Conservation (phyloP, 2,113 vertebrate species). For the Limnothrissa miodon region DNA sequence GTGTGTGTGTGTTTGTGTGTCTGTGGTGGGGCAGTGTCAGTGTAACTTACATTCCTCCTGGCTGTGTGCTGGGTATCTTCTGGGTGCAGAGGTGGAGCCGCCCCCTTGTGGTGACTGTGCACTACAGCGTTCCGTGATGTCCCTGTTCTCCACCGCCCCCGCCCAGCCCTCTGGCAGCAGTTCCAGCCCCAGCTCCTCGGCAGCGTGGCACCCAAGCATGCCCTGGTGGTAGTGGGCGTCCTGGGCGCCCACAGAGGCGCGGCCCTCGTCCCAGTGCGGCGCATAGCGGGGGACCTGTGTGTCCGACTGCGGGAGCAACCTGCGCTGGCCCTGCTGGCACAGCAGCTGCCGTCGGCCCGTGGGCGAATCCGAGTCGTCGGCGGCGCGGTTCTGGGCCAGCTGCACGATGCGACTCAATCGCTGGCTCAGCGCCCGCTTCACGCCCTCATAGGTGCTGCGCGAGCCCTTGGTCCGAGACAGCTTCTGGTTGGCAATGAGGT, state of each 20-base stretch:
- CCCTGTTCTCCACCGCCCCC: conserved; percentile 69
- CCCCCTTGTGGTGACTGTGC: conserved; percentile 19
- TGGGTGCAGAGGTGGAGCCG: background rate
- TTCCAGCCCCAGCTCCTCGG: conserved; percentile 68
- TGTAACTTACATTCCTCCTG: conserved; percentile 83
- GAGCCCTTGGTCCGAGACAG: conserved; percentile 84
- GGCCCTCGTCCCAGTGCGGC: conserved; percentile 76
- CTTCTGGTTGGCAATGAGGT: conserved; percentile 96
- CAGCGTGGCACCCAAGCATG: conserved; percentile 73
- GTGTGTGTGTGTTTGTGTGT: background rate
- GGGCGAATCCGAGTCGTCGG: conserved; percentile 60
- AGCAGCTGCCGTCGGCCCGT: conserved; percentile 74
- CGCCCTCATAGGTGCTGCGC: conserved; percentile 87
- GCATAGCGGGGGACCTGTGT: conserved; percentile 90
- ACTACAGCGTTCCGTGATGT: conserved; percentile 52
- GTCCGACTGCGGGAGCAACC: conserved; percentile 82
- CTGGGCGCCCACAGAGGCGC: conserved; percentile 37
- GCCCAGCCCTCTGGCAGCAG: conserved; percentile 67
- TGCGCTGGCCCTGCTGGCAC: conserved; percentile 81
- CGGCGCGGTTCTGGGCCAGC: conserved; percentile 92
- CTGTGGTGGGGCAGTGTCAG: background rate
- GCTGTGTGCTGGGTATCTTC: conserved; percentile 60
- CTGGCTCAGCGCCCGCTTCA: conserved; percentile 90
- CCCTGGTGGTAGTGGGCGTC: conserved; percentile 72
- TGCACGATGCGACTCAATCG: conserved; percentile 93